Conservation (phyloP, 2,113 vertebrate genomes). For the Marmota flaviventris region DNA sequence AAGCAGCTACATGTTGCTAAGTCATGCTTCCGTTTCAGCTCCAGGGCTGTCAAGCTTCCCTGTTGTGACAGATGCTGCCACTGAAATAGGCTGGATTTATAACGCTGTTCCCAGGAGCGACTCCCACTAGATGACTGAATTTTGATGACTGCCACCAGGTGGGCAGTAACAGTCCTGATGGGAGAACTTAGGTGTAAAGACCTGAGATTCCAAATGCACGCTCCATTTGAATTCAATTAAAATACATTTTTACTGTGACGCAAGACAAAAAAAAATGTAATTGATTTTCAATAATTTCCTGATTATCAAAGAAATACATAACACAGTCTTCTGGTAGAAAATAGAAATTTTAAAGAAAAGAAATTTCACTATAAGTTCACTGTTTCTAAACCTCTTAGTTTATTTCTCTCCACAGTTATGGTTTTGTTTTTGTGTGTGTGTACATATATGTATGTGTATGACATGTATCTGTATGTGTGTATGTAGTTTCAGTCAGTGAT, state of each 20-base stretch:
- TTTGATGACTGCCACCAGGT: background rate
- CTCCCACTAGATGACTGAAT: background rate
- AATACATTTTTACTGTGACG: background rate
- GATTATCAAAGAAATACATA: slow-evolving; percentile 4
- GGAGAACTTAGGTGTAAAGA: background rate
- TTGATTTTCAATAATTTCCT: slow-evolving; percentile 46
- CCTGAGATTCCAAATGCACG: background rate
- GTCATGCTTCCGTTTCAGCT: background rate
- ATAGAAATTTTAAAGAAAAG: slow-evolving; percentile 20
- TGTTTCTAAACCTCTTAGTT: background rate
- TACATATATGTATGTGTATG: background rate
- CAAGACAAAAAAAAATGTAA: background rate
- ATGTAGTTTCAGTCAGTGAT: background rate
- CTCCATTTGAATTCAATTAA: background rate
- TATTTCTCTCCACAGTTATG: slow-evolving; percentile 5
- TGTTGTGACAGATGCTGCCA: background rate
- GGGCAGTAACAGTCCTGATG: background rate
- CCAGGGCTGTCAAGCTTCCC: background rate
- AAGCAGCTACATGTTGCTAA: background rate
- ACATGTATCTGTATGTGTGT: background rate
- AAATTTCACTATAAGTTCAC: background rate
- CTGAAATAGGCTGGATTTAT: background rate
- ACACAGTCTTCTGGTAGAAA: background rate
- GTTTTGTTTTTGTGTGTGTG: background rate
- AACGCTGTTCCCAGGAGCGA: background rate